phyloP scores from a whole-genome alignment of 2,888 invertebrate genomes.

The Bursaphelenchus okinawaensis region DNA sequence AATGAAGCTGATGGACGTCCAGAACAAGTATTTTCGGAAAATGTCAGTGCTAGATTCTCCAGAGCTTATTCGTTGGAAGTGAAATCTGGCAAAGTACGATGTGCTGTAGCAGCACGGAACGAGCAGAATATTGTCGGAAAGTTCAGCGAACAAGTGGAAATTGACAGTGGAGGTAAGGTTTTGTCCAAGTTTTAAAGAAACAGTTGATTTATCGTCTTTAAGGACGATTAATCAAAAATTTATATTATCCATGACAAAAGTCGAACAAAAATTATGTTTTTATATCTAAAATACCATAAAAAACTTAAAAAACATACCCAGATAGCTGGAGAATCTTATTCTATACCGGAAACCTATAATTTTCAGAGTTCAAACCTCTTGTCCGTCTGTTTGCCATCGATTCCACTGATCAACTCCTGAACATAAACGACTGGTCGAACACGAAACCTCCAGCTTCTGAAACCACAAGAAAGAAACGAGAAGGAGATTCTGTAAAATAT shows the following conservation, averaged over 20 bases:
- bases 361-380: slow-evolving; percentile 48
- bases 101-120: slow-evolving; percentile 53
- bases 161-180: slow-evolving; percentile 50
- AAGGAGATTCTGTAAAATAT: slow-evolving; percentile 23
- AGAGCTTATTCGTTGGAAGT: slow-evolving; percentile 46
- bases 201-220: neutral
- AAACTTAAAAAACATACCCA: slow-evolving; percentile 13
- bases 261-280: no score
- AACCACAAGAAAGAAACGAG: neutral
- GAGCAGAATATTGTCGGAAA: slow-evolving; percentile 49
- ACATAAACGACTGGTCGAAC: slow-evolving; percentile 45
- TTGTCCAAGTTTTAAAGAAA: no score
- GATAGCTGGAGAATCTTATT: no score
- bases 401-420: slow-evolving; percentile 44
- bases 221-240: neutral
- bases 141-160: slow-evolving; percentile 39
- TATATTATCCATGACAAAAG: no score
- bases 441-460: slow-evolving; percentile 11
- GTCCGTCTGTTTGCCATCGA: slow-evolving; percentile 56
- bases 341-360: neutral
- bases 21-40: slow-evolving; percentile 17
- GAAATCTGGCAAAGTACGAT: slow-evolving; percentile 53
- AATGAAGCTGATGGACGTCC: slow-evolving; percentile 25
- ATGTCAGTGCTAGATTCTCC: slow-evolving; percentile 37
- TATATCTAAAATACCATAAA: no score